Evolutionary conservation across 2,888 invertebrate species (phyloP).

Genomic region (Theodoxus fluviatilis): DNA sequence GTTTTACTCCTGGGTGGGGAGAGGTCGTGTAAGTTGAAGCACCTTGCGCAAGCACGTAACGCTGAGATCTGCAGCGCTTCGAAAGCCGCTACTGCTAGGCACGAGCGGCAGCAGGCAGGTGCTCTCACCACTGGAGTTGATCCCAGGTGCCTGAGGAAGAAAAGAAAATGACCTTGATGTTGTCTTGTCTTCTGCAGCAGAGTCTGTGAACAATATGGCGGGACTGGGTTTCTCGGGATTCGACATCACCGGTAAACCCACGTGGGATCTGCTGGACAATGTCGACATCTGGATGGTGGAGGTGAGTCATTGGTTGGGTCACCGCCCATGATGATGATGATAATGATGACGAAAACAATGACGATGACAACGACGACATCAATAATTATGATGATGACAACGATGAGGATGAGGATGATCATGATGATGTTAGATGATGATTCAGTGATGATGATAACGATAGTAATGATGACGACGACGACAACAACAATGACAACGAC

Average conservation of each 20-base stretch:
- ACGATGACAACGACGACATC: neutral
- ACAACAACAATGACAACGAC: neutral
- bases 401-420: too few relatives aligned
- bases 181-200: slow-evolving; percentile 75
- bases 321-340: neutral
- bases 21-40: too few relatives aligned
- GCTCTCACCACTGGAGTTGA: too few relatives aligned
- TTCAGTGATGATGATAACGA: neutral
- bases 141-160: too few relatives aligned
- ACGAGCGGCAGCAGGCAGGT: too few relatives aligned
- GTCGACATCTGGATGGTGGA: slow-evolving; percentile 88
- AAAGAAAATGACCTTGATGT: too few relatives aligned
- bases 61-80: too few relatives aligned
- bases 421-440: too few relatives aligned
- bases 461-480: neutral
- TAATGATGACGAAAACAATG: neutral
- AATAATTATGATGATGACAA: neutral
- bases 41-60: too few relatives aligned
- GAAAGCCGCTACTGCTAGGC: too few relatives aligned
- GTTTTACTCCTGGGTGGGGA: too few relatives aligned
- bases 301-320: slow-evolving; percentile 71
- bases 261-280: slow-evolving; percentile 93
- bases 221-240: slow-evolving; percentile 89
- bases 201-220: slow-evolving; percentile 92
- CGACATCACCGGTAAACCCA: slow-evolving; percentile 74